Base-by-base conservation (phyloP, 2,888 invertebrate genomes). In the Acrocera orbiculus region DNA sequence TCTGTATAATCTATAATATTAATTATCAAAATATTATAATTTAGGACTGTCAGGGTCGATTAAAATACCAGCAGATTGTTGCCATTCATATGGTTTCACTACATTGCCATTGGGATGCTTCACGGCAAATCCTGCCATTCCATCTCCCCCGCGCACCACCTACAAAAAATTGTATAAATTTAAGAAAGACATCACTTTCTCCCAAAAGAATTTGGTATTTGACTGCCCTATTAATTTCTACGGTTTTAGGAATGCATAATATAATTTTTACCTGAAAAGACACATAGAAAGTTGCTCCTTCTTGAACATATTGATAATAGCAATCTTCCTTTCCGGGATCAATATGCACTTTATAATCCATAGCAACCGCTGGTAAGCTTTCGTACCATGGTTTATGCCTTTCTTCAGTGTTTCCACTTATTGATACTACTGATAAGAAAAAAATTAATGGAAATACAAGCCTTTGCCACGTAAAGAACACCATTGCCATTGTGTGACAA, bases 281-380 rank as follows among this genome's bases (percentile, higher is more conserved):
- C 40, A 89, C 85, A 62, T 87, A 90, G 54, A 93, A 81, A 39
- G 87, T 87, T 15, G 90, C 87, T 34, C 86, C 86, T 35, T 79
- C 74, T 50, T 87, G 82, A 38, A 90, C 87, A 64, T 81, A 87
- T 65, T 93, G 92, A 58, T 74, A 89, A 61, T 90, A 93, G 62
- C 93, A 93, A 53, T 93, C 92, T 61, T 92, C 90, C 54, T 76
- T 78, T 16, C 90, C 89, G n/a, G 90, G 83, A 50, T 87, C 87
- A 41, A 93, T 76, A 59, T 90, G 83, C 22, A 93, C 82, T 63
- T 90, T 90, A 56, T 93, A 93, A 54, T 92, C 92, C 80, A 90
- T 87, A 3, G 87, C 85, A 20, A 89, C 86, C 8, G 90, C 90
- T 9, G 90, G 90, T 36, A 83, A 61, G 45, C 76, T 75, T 58